Conservation (phyloP, 2,797 vertebrate genomes). For the Eutrigla gurnardus region DNA sequence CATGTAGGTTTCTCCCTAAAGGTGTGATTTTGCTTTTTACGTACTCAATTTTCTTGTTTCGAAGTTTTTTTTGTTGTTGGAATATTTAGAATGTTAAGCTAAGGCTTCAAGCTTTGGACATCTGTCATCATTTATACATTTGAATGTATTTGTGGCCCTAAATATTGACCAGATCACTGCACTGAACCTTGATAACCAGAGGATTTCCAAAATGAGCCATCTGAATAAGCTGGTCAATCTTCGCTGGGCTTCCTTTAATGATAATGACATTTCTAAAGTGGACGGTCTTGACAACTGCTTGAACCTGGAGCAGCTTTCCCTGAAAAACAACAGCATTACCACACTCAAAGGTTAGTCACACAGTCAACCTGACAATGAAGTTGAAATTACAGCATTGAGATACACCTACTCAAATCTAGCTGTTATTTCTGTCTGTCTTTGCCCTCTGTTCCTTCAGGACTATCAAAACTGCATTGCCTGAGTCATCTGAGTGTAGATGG, state of each 20-base stretch:
- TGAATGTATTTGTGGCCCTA: background rate
- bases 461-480: constrained; percentile 84
- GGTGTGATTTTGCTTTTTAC: background rate
- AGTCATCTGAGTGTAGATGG: constrained; percentile 87
- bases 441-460: constrained; percentile 72
- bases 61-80: too few species aligned
- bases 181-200: constrained; percentile 88
- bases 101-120: background rate
- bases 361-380: background rate
- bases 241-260: constrained; percentile 89
- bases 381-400: background rate
- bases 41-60: too few species aligned
- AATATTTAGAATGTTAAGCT: too few species aligned
- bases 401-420: background rate
- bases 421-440: constrained; percentile 14
- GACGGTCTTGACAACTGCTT: constrained; percentile 86
- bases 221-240: constrained; percentile 88
- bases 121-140: background rate
- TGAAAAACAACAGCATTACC: constrained; percentile 88
- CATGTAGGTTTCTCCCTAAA: background rate
- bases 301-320: constrained; percentile 88
- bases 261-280: constrained; percentile 87
- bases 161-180: constrained; percentile 84
- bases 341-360: constrained; percentile 84
- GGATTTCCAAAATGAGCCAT: constrained; percentile 85